phyloP scores from a whole-genome alignment of 2,113 vertebrate genomes.

The Protobothrops mucrosquamatus region DNA sequence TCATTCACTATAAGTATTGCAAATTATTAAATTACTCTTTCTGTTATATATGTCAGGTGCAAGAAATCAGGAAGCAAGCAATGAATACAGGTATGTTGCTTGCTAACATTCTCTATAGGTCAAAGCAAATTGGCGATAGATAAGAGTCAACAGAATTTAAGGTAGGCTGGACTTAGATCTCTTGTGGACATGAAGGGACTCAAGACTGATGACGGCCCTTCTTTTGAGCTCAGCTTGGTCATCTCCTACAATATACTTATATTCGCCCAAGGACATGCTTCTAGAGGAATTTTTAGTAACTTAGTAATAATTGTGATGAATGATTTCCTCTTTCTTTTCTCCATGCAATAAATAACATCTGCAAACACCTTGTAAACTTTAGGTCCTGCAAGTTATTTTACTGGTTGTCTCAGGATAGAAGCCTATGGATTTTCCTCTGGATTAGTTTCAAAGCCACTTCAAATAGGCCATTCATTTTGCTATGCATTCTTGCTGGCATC shows the following conservation, averaged over 20 bases:
- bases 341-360: background rate
- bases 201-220: too few species aligned
- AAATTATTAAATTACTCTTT: background rate
- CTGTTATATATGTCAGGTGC: background rate
- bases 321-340: background rate
- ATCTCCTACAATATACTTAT: background rate
- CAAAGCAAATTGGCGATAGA: too few species aligned
- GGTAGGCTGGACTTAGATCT: background rate
- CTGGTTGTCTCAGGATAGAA: background rate
- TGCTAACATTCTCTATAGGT: too few species aligned
- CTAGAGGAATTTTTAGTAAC: background rate
- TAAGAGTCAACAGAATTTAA: too few species aligned
- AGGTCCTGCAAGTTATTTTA: background rate
- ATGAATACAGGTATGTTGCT: too few species aligned
- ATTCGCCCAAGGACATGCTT: background rate
- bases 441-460: conserved; percentile 23
- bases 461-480: background rate
- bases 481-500: background rate
- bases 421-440: fast-evolving
- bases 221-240: too few species aligned
- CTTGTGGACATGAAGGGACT: too few species aligned
- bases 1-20: background rate
- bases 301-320: background rate
- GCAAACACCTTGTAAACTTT: background rate
- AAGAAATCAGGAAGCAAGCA: too few species aligned